Evolutionary conservation across 1,140 invertebrate species (phyloP).

Genomic region (Lepeophtheirus salmonis): DNA sequence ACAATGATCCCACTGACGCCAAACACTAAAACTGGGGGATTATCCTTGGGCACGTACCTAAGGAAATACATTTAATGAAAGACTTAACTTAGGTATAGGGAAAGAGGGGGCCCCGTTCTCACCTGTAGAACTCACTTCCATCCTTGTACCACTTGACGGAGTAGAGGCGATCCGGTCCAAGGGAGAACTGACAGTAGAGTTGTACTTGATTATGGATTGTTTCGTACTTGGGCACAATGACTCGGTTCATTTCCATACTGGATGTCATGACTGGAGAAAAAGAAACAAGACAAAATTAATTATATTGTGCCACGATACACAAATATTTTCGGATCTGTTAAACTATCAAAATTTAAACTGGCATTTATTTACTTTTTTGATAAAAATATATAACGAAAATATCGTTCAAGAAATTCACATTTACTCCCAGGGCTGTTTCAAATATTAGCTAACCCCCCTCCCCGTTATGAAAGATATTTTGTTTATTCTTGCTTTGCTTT

Average conservation of each 20-base stretch:
- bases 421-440: no score
- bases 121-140: slow-evolving; percentile 24
- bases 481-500: no score
- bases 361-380: no score
- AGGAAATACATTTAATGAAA: slow-evolving; percentile 28
- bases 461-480: no score
- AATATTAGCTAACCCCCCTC: no score
- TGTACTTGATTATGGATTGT: slow-evolving; percentile 9
- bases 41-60: slow-evolving; percentile 49
- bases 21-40: slow-evolving; percentile 48
- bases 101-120: slow-evolving; percentile 9
- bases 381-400: no score
- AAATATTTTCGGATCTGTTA: no score
- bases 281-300: no score
- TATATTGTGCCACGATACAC: no score
- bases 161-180: slow-evolving; percentile 23
- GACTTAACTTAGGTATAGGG: no score
- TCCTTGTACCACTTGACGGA: slow-evolving; percentile 28
- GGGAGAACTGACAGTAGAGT: slow-evolving; percentile 20
- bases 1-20: slow-evolving; percentile 51
- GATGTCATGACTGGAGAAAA: not conserved
- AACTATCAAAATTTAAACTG: no score
- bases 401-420: no score
- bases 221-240: not conserved
- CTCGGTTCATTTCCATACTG: not conserved